Evolutionary conservation across 1,140 invertebrate genomes (phyloP), one percentile per base, ranked within the genome.

Genomic region (Planococcus citri): DNA sequence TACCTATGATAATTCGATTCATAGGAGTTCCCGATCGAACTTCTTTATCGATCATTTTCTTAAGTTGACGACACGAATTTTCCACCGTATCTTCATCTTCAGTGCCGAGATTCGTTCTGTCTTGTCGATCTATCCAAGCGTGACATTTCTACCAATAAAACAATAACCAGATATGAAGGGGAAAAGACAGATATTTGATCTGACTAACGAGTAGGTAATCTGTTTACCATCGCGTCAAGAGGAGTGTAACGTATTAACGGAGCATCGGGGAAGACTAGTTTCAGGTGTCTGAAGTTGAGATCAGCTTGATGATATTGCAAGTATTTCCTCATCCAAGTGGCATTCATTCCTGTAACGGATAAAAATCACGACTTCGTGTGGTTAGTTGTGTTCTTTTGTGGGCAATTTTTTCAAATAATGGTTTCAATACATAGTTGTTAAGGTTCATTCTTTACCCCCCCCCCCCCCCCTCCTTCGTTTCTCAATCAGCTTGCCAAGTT

Each of bases 251-350:
- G 82, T 73, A 85, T 83, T 24, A 81, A 72, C 1, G 88, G 87
- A 14, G 88, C 88, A 25, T 85, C 86, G 9, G 87, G 88, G 76
- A 85, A 90, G 41, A 88, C 72, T 37, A 89, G 78, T 77, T 85
- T 87, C 58, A 88, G 82, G 73, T 89, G 86, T 1, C 84, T 82
- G 77, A 87, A 87, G 22, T 78, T 77, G 72, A 88, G 80, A 72
- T 85, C 82, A 12, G 4, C 12, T 6, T 6, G 3, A 33, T 33
- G 29, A 6, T 12, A 6, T 33, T 33, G 29, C 12, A 33, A 12
- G 29, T 6, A 33, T 6, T 33, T 33, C 29, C 29, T 3, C 29
- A 33, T 33, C 29, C 29, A 33, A 12, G 29, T 33, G 12, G 4
- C 29, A 12, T 33, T 33, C 4, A 33, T 12, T 3, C 29, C 29